Evolutionary conservation across 2,113 vertebrate species (phyloP).

Genomic region (Scolopax mira): DNA sequence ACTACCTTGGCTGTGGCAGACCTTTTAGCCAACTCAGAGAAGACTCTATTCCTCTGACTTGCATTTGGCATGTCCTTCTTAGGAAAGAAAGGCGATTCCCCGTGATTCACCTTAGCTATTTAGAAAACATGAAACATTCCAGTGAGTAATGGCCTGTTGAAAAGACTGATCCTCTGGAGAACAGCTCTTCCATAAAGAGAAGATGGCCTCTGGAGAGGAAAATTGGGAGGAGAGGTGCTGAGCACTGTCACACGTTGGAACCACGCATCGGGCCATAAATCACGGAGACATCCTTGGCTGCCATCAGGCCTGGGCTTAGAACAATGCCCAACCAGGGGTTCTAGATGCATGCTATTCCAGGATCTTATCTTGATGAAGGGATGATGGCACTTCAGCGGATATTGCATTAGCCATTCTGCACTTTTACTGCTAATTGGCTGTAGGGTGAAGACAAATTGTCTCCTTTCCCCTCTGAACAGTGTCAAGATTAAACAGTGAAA

Average conservation of each 20-base stretch:
- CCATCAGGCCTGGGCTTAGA: conserved; percentile 2
- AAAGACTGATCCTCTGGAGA: not conserved
- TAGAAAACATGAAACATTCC: not conserved
- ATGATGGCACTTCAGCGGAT: conserved; percentile 10
- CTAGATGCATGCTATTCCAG: conserved; percentile 25
- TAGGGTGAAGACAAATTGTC: conserved; percentile 74
- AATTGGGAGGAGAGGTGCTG: conserved; percentile 4
- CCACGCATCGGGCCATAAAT: not conserved
- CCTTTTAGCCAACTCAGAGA: conserved; percentile 56
- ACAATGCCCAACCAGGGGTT: not conserved
- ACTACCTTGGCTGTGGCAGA: conserved; percentile 29
- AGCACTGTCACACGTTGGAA: conserved; percentile 22
- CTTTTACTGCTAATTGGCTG: conserved; percentile 60
- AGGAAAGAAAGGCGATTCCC: conserved; percentile 40
- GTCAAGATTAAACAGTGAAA: conserved; percentile 69
- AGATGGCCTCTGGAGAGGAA: conserved; percentile 13
- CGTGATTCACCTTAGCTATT: conserved; percentile 26
- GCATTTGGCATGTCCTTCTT: conserved; percentile 36
- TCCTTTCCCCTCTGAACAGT: conserved; percentile 69
- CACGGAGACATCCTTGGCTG: conserved; percentile 18
- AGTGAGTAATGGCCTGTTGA: not conserved
- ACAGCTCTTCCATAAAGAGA: not conserved
- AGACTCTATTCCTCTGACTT: conserved; percentile 25
- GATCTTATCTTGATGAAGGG: conserved; percentile 47
- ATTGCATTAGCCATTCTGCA: conserved; percentile 26